A percentile compares a stretch with the other conserved stretches of the same genome.
Evolutionary conservation across 2,797 vertebrate genomes (phyloP).

Genomic region (Enteromius viviparus): DNA sequence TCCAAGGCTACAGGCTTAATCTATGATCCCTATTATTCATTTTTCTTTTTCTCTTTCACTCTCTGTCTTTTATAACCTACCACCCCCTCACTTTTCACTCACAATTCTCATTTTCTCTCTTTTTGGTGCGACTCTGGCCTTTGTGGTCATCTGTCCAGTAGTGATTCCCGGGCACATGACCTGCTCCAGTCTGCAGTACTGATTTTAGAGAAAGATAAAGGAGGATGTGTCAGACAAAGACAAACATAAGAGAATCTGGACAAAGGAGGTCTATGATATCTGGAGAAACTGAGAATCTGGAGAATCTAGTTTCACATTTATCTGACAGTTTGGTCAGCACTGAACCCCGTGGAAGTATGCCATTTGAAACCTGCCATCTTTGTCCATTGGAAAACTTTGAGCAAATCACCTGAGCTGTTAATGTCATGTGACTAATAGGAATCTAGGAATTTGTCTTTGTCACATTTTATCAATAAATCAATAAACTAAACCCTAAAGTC

Average conservation of each 20-base stretch:
- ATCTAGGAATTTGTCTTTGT: background rate
- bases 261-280: constrained; percentile 12
- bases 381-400: background rate
- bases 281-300: background rate
- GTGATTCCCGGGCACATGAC: constrained; percentile 30
- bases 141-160: constrained; percentile 32
- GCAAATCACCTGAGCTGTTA: background rate
- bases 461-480: background rate
- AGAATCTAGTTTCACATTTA: background rate
- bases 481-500: background rate
- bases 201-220: constrained; percentile 38
- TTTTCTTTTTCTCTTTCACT: constrained; percentile 24
- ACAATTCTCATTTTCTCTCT: constrained; percentile 22
- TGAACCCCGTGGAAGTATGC: background rate
- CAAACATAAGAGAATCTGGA: constrained; percentile 16
- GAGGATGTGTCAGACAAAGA: constrained; percentile 35
- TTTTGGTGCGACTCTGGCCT: background rate
- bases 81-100: constrained; percentile 18
- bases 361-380: background rate
- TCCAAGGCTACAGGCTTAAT: constrained; percentile 68
- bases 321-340: background rate
- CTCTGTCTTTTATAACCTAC: constrained; percentile 29
- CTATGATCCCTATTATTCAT: constrained; percentile 65
- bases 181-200: background rate
- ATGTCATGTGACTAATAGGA: background rate